These are phyloP conservation scores for Falco rusticolus DNA, from an alignment of 2,797 vertebrate genomes.

Conservation along the genomic window DNA sequence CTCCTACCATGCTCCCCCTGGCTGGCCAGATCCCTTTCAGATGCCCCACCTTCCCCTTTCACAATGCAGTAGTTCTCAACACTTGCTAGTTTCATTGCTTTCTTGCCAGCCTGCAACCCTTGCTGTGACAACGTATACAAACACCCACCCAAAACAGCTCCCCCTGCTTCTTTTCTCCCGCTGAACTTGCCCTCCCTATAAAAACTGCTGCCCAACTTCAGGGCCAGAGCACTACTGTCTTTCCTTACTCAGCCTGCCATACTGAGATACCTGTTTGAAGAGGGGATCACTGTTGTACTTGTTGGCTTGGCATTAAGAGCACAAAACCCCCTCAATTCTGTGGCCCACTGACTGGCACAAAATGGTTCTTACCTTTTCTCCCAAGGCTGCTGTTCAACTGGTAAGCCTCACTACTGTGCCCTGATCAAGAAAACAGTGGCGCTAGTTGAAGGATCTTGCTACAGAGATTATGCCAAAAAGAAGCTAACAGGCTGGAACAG, in stretches of 20 bases:
- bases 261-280: not conserved
- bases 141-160: not conserved
- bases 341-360: not conserved
- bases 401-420: not conserved
- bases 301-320: not conserved
- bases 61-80: not conserved
- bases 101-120: not conserved
- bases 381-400: not conserved
- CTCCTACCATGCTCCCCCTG: not conserved
- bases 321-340: not conserved
- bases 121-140: not conserved
- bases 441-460: not conserved
- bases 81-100: not conserved
- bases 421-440: not conserved
- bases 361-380: not conserved
- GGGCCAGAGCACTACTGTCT: not conserved
- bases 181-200: not conserved
- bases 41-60: not conserved
- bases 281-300: not conserved
- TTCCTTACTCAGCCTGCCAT: accelerated
- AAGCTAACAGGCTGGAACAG: not conserved
- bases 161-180: not conserved
- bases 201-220: not conserved
- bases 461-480: not conserved
- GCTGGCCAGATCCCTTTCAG: not conserved